phyloP scores from a whole-genome alignment of 2,888 invertebrate genomes.

The Teleogryllus oceanicus region DNA sequence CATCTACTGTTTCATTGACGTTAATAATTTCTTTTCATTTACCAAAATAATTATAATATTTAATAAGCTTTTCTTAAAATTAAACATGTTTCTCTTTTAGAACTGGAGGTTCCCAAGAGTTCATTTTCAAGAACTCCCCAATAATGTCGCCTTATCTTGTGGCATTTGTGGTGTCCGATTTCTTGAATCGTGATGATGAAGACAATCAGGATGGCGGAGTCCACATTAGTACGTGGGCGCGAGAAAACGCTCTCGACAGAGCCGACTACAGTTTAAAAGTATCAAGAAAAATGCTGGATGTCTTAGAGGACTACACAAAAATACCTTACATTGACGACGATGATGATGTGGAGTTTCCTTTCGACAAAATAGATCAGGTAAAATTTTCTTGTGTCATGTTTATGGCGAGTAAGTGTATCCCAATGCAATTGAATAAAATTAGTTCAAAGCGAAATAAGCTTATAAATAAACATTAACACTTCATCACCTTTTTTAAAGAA shows the following conservation, averaged over 20 bases:
- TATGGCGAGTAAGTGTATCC: no score
- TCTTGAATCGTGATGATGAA: background rate
- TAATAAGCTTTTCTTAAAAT: no score
- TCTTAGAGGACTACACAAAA: background rate
- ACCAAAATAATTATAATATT: no score
- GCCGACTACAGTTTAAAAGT: background rate
- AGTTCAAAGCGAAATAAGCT: no score
- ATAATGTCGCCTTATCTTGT: slow-evolving; percentile 52
- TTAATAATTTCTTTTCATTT: no score
- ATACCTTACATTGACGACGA: slow-evolving; percentile 48
- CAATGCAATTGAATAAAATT: no score
- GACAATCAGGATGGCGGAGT: slow-evolving; percentile 21
- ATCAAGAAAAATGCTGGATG: background rate
- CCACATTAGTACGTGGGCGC: slow-evolving; percentile 20
- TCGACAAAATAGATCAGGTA: slow-evolving; percentile 35
- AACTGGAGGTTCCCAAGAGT: no score
- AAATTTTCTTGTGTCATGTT: no score
- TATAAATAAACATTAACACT: no score
- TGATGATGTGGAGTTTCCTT: slow-evolving; percentile 38
- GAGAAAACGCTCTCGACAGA: background rate
- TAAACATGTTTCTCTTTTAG: no score
- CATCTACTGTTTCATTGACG: no score
- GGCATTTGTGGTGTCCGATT: slow-evolving; percentile 33
- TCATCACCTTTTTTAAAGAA: no score
- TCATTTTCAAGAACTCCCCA: background rate